These are phyloP conservation scores for Propithecus deckenii DNA, from an alignment of 2,797 vertebrate species.

Conservation along the genomic window DNA sequence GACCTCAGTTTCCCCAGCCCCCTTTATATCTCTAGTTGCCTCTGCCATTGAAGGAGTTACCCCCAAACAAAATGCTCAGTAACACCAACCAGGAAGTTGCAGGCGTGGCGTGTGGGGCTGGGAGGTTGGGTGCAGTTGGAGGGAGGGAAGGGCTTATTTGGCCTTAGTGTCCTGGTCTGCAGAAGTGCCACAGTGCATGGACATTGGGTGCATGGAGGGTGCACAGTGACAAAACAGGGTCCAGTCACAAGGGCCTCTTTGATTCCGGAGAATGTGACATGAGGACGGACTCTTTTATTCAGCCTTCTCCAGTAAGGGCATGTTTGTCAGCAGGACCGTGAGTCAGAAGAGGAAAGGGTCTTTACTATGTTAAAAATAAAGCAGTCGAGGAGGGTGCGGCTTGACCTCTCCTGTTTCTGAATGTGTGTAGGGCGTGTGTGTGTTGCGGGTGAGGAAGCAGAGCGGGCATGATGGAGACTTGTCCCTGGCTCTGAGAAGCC, in stretches of 20 bases:
- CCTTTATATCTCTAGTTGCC: background rate
- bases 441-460: background rate
- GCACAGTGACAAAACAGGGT: background rate
- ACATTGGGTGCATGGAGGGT: background rate
- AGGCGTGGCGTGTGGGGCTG: background rate
- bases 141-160: background rate
- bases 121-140: background rate
- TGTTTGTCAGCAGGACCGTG: slow-evolving; percentile 46
- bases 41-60: background rate
- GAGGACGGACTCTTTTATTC: background rate
- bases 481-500: background rate
- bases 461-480: background rate
- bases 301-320: background rate
- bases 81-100: background rate
- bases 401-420: slow-evolving; percentile 67
- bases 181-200: background rate
- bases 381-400: background rate
- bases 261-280: background rate
- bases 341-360: slow-evolving; percentile 63
- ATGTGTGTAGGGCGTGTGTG: background rate
- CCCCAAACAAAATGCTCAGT: background rate
- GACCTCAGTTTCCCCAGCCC: background rate
- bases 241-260: slow-evolving; percentile 61
- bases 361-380: slow-evolving; percentile 72
- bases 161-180: background rate